phyloP scores from a whole-genome alignment of 2,888 invertebrate species.

The Gari tellinella region DNA sequence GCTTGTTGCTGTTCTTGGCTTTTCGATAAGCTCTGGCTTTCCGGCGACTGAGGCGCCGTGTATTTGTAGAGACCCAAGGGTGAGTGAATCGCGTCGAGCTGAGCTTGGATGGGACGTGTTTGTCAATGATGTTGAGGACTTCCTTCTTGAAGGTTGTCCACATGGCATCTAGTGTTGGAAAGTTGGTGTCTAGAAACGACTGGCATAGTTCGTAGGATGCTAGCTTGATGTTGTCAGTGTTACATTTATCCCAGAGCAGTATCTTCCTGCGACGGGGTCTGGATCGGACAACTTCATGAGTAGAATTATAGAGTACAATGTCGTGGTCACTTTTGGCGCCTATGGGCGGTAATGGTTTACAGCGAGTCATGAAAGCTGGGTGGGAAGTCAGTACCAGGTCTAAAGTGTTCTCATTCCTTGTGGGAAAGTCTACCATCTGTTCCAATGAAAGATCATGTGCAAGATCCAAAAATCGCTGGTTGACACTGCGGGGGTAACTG shows the following conservation, averaged over 20 bases:
- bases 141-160: no score
- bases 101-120: no score
- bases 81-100: no score
- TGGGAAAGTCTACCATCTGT: slow-evolving; percentile 42
- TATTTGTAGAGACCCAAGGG: no score
- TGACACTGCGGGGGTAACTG: slow-evolving; percentile 19
- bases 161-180: not conserved
- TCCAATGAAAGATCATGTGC: slow-evolving; percentile 20
- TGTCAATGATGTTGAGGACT: no score
- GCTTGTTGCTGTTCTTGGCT: no score
- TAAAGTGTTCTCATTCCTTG: slow-evolving; percentile 36
- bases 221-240: slow-evolving; percentile 19
- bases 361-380: slow-evolving; percentile 26
- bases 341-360: slow-evolving; percentile 38
- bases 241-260: slow-evolving; percentile 14
- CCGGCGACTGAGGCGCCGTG: no score
- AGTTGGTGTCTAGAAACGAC: not conserved
- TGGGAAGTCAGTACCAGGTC: slow-evolving; percentile 39
- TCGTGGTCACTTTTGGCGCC: slow-evolving; percentile 38
- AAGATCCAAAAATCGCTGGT: slow-evolving; percentile 25
- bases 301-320: slow-evolving; percentile 35
- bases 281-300: slow-evolving; percentile 11
- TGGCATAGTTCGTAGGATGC: not conserved
- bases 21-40: no score
- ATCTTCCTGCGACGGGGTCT: slow-evolving; percentile 37